phyloP scores from a whole-genome alignment of 2,888 invertebrate genomes.

The Drosophila affinis region DNA sequence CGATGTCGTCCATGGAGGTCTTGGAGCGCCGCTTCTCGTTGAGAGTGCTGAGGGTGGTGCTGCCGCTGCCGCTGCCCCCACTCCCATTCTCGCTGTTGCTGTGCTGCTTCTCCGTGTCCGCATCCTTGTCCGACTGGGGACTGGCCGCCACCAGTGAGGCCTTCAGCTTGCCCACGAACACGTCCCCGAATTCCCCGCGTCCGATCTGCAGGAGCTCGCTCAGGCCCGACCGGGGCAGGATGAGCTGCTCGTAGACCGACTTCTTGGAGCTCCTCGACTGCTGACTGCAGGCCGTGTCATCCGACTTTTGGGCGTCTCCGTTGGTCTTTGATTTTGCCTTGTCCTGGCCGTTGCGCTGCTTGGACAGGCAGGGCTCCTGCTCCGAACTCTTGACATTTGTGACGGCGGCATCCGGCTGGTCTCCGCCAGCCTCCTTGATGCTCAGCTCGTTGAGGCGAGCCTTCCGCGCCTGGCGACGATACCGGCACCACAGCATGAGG shows the following conservation, averaged over 20 bases:
- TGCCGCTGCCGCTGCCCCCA: constrained; percentile 63
- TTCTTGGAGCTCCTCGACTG: constrained; percentile 87
- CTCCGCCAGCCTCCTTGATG: constrained; percentile 86
- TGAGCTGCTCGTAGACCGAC: constrained; percentile 89
- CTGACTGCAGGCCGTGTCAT: constrained; percentile 87
- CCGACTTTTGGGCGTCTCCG: constrained; percentile 86
- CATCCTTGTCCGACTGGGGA: constrained; percentile 66
- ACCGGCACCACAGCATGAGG: constrained; percentile 95
- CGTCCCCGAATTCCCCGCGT: constrained; percentile 96
- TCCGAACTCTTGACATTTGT: constrained; percentile 73
- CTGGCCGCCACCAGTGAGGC: constrained; percentile 63
- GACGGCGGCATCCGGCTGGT: constrained; percentile 48
- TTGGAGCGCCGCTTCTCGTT: constrained; percentile 83
- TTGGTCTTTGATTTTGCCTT: constrained; percentile 84
- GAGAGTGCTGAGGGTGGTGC: constrained; percentile 70
- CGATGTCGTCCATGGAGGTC: constrained; percentile 83
- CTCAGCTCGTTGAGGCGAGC: constrained; percentile 85
- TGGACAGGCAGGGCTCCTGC: constrained; percentile 83
- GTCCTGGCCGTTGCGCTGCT: constrained; percentile 80
- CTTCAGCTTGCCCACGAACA: constrained; percentile 90
- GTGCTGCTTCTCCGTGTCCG: constrained; percentile 77
- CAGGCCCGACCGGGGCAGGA: constrained; percentile 89
- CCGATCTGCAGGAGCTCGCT: constrained; percentile 89
- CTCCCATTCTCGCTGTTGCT: constrained; percentile 77
- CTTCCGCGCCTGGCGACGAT: constrained; percentile 86